A percentile compares a stretch with the other conserved stretches of the same genome.
Conservation (phyloP, 2,888 invertebrate species). For the Watsonalla cultraria region DNA sequence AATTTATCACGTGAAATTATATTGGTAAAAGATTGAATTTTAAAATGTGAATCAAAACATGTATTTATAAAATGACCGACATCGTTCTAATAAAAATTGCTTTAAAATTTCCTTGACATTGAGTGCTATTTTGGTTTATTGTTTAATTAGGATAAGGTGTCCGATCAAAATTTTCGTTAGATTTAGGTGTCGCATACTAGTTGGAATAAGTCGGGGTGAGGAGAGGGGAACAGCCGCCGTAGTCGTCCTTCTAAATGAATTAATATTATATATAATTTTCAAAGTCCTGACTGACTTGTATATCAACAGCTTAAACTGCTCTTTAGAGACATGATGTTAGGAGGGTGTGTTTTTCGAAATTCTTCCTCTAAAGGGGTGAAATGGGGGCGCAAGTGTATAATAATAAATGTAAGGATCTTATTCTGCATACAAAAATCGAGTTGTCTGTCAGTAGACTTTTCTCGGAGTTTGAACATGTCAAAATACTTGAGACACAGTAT, state of each 20-base stretch:
- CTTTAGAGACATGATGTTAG: too few species aligned
- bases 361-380: too few species aligned
- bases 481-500: too few species aligned
- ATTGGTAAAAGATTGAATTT: not conserved
- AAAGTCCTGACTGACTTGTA: too few species aligned
- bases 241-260: conserved; percentile 9
- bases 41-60: too few species aligned
- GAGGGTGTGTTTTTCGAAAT: too few species aligned
- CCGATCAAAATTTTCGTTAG: conserved; percentile 25
- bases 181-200: conserved; percentile 24
- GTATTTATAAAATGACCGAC: not conserved
- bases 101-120: not conserved
- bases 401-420: not conserved
- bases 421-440: not conserved
- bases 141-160: conserved; percentile 17
- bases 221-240: conserved; percentile 29
- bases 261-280: not conserved
- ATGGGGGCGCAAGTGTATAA: too few species aligned
- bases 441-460: not conserved
- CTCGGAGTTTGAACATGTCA: too few species aligned
- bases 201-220: conserved; percentile 18
- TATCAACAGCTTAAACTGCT: too few species aligned
- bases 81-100: not conserved
- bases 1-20: conserved; percentile 9
- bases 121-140: conserved; percentile 1